phyloP scores from a whole-genome alignment of 2,113 vertebrate genomes.

The Eonycteris spelaea region DNA sequence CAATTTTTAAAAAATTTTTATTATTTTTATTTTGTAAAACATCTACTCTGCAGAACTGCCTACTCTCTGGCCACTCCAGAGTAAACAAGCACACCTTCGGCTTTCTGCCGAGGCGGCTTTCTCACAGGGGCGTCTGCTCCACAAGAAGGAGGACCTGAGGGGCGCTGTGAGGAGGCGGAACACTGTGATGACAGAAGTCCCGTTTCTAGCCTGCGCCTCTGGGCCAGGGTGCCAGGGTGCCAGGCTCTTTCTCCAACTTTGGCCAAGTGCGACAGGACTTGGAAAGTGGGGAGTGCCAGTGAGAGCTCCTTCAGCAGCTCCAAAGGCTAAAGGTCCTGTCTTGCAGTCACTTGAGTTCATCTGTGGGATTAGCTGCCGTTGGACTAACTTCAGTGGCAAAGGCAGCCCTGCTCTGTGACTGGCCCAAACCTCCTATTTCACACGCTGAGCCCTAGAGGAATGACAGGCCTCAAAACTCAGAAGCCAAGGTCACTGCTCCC shows the following conservation, averaged over 20 bases:
- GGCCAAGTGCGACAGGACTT: not conserved
- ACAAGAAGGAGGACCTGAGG: rapidly evolving
- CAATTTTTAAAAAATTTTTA: not conserved
- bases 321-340: not conserved
- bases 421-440: not conserved
- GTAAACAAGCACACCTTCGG: not conserved
- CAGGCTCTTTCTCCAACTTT: not conserved
- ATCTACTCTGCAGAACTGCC: not conserved
- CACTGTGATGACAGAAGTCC: rapidly evolving
- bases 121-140: not conserved
- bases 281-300: not conserved
- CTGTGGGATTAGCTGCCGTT: not conserved
- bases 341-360: not conserved
- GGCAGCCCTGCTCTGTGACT: rapidly evolving
- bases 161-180: not conserved
- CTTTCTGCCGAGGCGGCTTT: not conserved
- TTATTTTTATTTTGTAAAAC: not conserved
- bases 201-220: too few species aligned
- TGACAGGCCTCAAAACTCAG: not conserved
- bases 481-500: not conserved
- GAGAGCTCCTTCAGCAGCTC: not conserved
- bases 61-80: not conserved
- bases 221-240: not conserved
- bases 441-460: not conserved
- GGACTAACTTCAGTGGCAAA: not conserved